These are phyloP conservation scores for Hemibagrus wyckioides DNA, from an alignment of 2,113 vertebrate species.

Conservation along the genomic window DNA sequence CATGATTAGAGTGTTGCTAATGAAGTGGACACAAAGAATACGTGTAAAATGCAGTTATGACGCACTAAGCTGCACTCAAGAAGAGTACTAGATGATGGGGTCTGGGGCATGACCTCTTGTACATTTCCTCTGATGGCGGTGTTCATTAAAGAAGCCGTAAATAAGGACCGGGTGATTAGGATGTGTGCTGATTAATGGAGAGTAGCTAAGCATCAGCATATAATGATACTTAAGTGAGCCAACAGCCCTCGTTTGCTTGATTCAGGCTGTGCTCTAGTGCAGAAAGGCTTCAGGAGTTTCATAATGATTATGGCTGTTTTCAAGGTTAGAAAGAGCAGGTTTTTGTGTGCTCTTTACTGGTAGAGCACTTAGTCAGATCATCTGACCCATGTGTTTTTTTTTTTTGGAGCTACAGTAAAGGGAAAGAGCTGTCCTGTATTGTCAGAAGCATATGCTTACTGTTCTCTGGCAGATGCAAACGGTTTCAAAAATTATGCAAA, in stretches of 20 bases:
- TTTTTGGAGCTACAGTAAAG: not conserved
- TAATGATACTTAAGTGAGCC: conserved; percentile 33
- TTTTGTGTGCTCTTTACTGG: conserved; percentile 1
- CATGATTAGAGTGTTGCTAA: not conserved
- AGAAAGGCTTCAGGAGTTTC: not conserved
- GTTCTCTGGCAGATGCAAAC: not conserved
- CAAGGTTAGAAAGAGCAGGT: conserved; percentile 6
- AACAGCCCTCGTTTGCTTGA: conserved; percentile 24
- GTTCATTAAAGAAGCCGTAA: conserved; percentile 16
- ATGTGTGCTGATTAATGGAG: conserved; percentile 35
- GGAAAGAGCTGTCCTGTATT: not conserved
- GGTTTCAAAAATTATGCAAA: conserved; percentile 16
- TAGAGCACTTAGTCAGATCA: not conserved
- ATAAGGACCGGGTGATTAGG: conserved; percentile 21
- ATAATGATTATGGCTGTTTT: conserved; percentile 13
- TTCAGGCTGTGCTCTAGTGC: conserved; percentile 1
- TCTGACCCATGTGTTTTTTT: not conserved
- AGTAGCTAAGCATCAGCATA: conserved; percentile 31
- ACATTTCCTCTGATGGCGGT: not conserved
- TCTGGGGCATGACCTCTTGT: not conserved
- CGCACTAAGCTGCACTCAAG: not conserved
- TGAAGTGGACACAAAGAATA: not conserved
- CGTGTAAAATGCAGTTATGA: not conserved
- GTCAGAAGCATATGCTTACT: not conserved
- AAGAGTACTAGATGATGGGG: not conserved